These are phyloP conservation scores for Cinclus cinclus DNA, from an alignment of 2,113 vertebrate species.

Conservation along the genomic window DNA sequence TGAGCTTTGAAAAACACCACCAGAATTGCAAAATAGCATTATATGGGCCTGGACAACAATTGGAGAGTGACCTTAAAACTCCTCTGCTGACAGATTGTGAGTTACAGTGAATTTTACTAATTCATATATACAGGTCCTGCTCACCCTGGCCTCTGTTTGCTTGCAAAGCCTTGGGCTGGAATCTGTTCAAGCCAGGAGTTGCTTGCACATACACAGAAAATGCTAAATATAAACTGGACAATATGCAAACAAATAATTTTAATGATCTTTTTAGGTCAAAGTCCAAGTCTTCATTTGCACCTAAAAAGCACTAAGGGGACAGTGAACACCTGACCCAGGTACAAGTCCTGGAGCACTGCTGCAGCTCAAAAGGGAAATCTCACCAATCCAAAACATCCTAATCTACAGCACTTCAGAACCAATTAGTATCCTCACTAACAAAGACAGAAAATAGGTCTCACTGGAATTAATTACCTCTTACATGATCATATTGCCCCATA, in stretches of 20 bases:
- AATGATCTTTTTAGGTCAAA: neutral
- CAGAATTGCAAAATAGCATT: neutral
- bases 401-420: neutral
- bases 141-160: neutral
- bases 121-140: neutral
- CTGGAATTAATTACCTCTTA: neutral
- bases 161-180: conserved; percentile 14
- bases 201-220: neutral
- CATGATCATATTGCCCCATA: neutral
- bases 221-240: conserved; percentile 22
- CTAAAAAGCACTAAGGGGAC: neutral
- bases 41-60: neutral
- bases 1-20: neutral
- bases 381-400: neutral
- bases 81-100: neutral
- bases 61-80: neutral
- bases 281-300: neutral
- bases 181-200: neutral
- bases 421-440: neutral
- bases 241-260: neutral
- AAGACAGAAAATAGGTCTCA: neutral
- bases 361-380: neutral
- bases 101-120: neutral
- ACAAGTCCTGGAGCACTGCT: neutral
- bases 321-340: neutral